A percentile compares a stretch with the other conserved stretches of the same genome.
These are phyloP conservation scores for Drosophila kohkoa DNA, from an alignment of 1,140 invertebrate genomes.

Conservation along the genomic window DNA sequence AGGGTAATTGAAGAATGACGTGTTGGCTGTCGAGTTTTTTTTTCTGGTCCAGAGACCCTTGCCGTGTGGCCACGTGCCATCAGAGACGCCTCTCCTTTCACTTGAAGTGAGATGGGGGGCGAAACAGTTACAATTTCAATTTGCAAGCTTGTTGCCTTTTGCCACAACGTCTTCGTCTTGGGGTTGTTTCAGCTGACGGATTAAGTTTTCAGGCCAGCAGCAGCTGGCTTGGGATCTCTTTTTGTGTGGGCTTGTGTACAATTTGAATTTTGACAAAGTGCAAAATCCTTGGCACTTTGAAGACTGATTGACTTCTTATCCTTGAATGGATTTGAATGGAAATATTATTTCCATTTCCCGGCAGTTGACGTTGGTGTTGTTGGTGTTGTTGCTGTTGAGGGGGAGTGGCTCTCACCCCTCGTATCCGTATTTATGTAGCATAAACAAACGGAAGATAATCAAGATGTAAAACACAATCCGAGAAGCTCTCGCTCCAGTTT, in stretches of 20 bases:
- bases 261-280: conserved; percentile 78
- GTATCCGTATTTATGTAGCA: conserved; percentile 36
- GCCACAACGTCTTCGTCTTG: conserved; percentile 72
- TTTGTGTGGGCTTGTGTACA: conserved; percentile 28
- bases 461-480: conserved; percentile 80
- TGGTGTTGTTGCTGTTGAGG: not conserved
- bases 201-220: conserved; percentile 58
- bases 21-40: conserved; percentile 24
- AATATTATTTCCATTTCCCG: conserved; percentile 66
- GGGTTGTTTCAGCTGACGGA: conserved; percentile 66
- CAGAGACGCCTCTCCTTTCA: conserved; percentile 49
- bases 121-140: conserved; percentile 64
- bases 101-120: not conserved
- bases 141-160: conserved; percentile 46
- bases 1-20: conserved; percentile 77
- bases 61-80: conserved; percentile 66
- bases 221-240: conserved; percentile 14
- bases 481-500: conserved; percentile 18
- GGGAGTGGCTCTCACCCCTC: conserved; percentile 6
- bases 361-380: not conserved
- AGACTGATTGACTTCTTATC: conserved; percentile 83
- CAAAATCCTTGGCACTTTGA: conserved; percentile 82
- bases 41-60: conserved; percentile 10
- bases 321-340: conserved; percentile 81
- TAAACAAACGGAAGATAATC: conserved; percentile 82